Evolutionary conservation across 2,113 vertebrate species (phyloP), one percentile per base, ranked within the genome.

Genomic region (Macrotis lagotis): DNA sequence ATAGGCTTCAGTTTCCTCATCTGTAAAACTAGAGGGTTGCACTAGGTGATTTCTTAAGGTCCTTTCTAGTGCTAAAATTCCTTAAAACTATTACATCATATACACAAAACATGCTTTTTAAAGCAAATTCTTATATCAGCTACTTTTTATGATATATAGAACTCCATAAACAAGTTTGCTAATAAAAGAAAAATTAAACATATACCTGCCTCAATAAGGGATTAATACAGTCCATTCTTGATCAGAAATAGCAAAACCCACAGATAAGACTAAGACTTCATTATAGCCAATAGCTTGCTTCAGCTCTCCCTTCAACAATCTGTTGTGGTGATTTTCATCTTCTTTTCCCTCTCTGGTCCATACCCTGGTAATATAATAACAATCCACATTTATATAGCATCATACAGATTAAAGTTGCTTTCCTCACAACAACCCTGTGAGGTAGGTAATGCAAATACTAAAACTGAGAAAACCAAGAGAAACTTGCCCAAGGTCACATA

Each of bases 21-120:
- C 37, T 74, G 66, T 74, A 74, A 74, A 74, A 74, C 37, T 59
- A n/a, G 37, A 74, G 31, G 66, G 31, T 74, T 74, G 37, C 14
- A 74, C 66, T 74, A 74, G 66, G 44, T 44, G n/a, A 91, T 94
- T 51, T 93, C 88, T 91, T 91, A 96, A 59, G 31, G 93, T 66
- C 28, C 55, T 91, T 95, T 95, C 44, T 92, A 96, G 26, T 83
- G 51, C 48, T 95, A 88, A 93, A 95, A 53, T 91, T 83, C 94
- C 91, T 90, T 25, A 95, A 95, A 8, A 91, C 44, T 52, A 14
- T 28, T 91, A 66, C 48, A 90, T 22, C 25, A 91, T 59, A 93
- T 31, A 90, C n/a, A 91, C 44, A 92, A 97, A 92, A 93, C 59
- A 90, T 31, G 94, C 7, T 91, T 10, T 92, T 93, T 91, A 93